Conservation (phyloP, 2,888 invertebrate species). For the Smittia aterrima region DNA sequence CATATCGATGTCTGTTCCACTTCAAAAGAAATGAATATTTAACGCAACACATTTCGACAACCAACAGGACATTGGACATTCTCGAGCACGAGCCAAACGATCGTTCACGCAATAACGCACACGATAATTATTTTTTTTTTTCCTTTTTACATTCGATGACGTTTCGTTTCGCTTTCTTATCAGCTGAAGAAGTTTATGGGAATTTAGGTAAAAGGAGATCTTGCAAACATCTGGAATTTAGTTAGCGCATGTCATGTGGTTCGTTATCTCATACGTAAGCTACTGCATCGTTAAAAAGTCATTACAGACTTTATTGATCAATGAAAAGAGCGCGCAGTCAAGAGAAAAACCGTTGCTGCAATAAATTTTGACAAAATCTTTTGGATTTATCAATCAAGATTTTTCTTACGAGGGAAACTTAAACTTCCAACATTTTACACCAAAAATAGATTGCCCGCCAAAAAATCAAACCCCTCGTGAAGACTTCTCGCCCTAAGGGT, state of each 20-base stretch:
- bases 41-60: constrained; percentile 11
- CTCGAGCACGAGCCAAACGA: constrained; percentile 10
- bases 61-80: background rate
- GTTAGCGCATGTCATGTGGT: background rate
- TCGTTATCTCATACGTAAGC: background rate
- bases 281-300: background rate
- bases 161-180: background rate
- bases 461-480: background rate
- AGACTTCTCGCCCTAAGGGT: background rate
- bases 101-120: background rate
- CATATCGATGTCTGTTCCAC: constrained; percentile 19
- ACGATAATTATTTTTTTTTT: background rate
- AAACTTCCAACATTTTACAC: background rate
- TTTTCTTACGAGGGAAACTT: background rate
- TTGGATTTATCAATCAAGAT: constrained; percentile 1
- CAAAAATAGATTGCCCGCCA: background rate
- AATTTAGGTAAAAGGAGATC: background rate
- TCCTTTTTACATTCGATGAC: background rate
- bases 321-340: too few species aligned
- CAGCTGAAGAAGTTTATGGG: background rate
- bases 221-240: background rate
- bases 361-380: too few species aligned
- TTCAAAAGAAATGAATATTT: constrained; percentile 11
- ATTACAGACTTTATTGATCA: background rate
- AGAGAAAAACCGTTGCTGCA: too few species aligned